phyloP scores from a whole-genome alignment of 2,113 vertebrate species.

The Myotis davidii region DNA sequence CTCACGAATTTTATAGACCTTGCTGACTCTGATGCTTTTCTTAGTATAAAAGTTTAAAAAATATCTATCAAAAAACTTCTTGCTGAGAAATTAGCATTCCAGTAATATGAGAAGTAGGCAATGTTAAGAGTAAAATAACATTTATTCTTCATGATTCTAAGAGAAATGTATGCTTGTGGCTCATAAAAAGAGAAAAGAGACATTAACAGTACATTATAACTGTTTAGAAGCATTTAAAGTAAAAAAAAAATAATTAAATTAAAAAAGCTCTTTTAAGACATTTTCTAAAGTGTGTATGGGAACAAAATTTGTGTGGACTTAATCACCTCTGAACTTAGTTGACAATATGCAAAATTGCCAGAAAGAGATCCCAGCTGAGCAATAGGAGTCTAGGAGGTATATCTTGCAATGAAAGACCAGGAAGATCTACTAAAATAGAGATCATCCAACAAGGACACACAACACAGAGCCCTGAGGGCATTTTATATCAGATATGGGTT shows the following conservation, averaged over 20 bases:
- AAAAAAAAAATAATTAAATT: neutral
- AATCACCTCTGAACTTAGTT: neutral
- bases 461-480: rapidly evolving
- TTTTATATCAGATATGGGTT: neutral
- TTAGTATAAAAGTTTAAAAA: constrained; percentile 13
- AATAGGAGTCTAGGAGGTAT: neutral
- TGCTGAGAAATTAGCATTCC: constrained; percentile 4
- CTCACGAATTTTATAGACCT: neutral
- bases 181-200: neutral
- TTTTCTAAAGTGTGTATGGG: neutral
- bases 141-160: neutral
- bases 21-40: neutral
- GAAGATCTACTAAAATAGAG: neutral
- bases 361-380: neutral
- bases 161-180: neutral
- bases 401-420: neutral
- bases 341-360: neutral
- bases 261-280: neutral
- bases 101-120: neutral
- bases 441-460: neutral
- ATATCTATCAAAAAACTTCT: neutral
- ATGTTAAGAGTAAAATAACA: neutral
- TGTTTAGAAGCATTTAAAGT: neutral
- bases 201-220: neutral
- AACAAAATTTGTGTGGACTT: constrained; percentile 5